Percentiles rank a stretch among this genome's conserved stretches.
Conservation (phyloP, 1,140 invertebrate genomes). For the Solenopsis invicta region DNA sequence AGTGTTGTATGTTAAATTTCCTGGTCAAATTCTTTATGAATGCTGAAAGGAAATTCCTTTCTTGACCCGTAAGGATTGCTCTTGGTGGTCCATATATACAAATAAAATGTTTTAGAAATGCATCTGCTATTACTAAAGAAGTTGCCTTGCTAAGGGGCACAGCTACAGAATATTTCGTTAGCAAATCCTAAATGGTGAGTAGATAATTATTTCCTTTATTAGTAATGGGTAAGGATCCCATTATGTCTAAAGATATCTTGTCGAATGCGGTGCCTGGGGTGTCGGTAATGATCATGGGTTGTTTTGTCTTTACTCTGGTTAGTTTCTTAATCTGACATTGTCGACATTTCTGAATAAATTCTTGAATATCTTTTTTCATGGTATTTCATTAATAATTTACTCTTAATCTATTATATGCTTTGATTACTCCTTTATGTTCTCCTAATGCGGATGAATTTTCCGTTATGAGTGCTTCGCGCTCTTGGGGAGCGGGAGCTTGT, state of each 20-base stretch:
- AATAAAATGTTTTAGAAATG: conserved; percentile 60
- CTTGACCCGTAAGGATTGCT: background rate
- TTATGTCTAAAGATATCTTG: conserved; percentile 58
- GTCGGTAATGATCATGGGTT: conserved; percentile 47
- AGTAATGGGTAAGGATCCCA: conserved; percentile 41
- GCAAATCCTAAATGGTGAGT: conserved; percentile 67
- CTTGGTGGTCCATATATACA: background rate
- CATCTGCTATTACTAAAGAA: conserved; percentile 32
- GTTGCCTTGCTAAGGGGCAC: background rate
- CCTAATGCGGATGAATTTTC: background rate
- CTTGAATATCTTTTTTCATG: conserved; percentile 3
- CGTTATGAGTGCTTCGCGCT: background rate
- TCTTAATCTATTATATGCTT: background rate
- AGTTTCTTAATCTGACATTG: background rate
- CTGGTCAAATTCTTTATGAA: background rate
- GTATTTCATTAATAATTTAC: background rate
- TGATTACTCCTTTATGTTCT: background rate
- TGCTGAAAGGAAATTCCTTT: background rate
- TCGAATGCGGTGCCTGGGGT: conserved; percentile 29
- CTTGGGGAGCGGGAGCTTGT: background rate
- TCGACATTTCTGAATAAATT: background rate
- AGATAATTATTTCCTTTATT: conserved; percentile 22
- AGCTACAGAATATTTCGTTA: conserved; percentile 60
- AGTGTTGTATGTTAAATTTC: background rate
- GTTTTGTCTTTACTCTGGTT: conserved; percentile 21